Percentiles rank a stretch among this genome's conserved stretches.
Conservation (phyloP, 2,888 invertebrate genomes). For the Mechanitis mazaeus region DNA sequence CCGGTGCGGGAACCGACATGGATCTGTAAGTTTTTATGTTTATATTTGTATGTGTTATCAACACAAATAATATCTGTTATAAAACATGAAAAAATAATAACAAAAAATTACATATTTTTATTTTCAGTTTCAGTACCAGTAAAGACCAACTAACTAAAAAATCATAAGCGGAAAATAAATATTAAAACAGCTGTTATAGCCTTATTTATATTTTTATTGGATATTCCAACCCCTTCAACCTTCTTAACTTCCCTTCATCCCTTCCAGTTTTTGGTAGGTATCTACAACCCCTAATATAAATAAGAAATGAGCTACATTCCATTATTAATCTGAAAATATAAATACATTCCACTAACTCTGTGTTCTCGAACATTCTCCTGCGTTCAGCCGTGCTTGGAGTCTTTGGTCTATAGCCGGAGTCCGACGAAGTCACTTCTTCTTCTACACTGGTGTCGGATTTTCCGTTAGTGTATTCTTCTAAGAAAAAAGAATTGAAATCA, state of each 20-base stretch:
- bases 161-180: too few species aligned
- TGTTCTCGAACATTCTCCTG: conserved; percentile 82
- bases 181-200: too few species aligned
- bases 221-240: neutral
- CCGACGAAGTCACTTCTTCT: conserved; percentile 78
- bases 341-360: conserved; percentile 50
- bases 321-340: neutral
- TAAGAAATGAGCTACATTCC: too few species aligned
- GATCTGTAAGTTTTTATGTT: neutral
- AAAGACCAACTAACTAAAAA: too few species aligned
- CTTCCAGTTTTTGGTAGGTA: neutral
- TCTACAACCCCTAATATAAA: too few species aligned
- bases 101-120: too few species aligned
- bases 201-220: neutral
- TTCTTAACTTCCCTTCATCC: neutral
- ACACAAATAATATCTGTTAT: too few species aligned
- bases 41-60: too few species aligned
- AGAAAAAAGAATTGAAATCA: neutral
- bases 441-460: conserved; percentile 80
- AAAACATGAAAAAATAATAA: too few species aligned
- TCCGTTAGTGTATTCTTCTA: conserved; percentile 74
- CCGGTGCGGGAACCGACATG: conserved; percentile 60
- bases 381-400: conserved; percentile 88
- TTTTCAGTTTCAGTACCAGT: too few species aligned
- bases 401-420: conserved; percentile 82